A percentile compares a stretch with the other conserved stretches of the same genome.
Conservation (phyloP, 2,113 vertebrate genomes). For the Dendrocopos noguchii region DNA sequence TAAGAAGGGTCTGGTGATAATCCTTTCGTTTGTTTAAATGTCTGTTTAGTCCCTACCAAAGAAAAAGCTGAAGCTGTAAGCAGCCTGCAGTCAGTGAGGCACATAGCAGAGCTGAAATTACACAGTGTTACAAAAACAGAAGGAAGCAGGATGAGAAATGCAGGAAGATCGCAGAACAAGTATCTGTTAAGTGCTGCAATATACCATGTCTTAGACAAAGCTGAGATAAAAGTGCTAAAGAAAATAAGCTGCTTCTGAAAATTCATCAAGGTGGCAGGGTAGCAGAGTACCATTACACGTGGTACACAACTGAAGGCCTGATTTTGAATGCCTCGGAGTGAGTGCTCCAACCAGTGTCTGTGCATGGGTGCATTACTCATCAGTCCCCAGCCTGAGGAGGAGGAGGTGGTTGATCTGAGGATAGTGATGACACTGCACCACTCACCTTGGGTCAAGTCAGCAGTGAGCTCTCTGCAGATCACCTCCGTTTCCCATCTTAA, state of each 20-base stretch:
- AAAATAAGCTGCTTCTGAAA: not conserved
- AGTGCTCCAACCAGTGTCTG: not conserved
- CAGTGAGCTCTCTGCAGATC: not conserved
- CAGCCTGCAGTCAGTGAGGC: not conserved
- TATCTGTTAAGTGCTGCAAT: not conserved
- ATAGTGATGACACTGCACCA: accelerated
- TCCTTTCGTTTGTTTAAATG: not conserved
- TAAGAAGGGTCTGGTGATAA: not conserved
- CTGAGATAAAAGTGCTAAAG: not conserved
- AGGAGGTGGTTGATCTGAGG: not conserved
- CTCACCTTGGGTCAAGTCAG: not conserved
- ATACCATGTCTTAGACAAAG: not conserved
- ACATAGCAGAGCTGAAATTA: not conserved
- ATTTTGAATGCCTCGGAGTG: not conserved
- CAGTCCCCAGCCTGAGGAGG: accelerated
- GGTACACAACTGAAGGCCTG: not conserved
- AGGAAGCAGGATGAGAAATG: not conserved
- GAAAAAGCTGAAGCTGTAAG: not conserved
- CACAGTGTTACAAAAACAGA: not conserved
- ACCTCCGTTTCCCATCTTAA: not conserved
- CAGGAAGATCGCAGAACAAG: not conserved
- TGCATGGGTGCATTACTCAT: not conserved
- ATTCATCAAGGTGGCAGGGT: not conserved
- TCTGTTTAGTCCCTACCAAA: not conserved
- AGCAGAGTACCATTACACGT: not conserved